Percentiles rank a stretch among this genome's conserved stretches.
Evolutionary conservation across 1,140 invertebrate species (phyloP).

Genomic region (Venturia canescens): DNA sequence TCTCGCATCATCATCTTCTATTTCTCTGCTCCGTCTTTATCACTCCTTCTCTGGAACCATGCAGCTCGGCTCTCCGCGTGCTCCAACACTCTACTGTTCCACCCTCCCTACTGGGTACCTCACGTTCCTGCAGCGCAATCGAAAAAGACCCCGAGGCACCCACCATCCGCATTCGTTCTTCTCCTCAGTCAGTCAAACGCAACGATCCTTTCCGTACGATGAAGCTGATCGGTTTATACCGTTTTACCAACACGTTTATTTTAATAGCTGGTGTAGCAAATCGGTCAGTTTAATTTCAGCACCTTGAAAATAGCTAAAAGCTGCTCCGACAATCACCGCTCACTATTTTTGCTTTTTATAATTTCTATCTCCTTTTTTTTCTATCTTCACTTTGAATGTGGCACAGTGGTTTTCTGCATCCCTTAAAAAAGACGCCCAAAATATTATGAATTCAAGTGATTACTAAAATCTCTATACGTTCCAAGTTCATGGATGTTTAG

Average conservation of each 20-base stretch:
- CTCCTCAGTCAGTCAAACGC: constrained; percentile 18
- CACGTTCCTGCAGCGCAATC: constrained; percentile 53
- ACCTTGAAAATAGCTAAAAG: neutral
- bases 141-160: constrained; percentile 60
- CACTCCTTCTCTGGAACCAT: neutral
- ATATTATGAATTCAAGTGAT: neutral
- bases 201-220: neutral
- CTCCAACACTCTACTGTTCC: constrained; percentile 10
- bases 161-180: constrained; percentile 61
- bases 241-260: neutral
- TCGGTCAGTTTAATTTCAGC: constrained; percentile 4
- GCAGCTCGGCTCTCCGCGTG: neutral
- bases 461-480: neutral
- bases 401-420: constrained; percentile 30
- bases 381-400: neutral
- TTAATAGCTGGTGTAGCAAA: neutral
- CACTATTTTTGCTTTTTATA: neutral
- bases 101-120: constrained; percentile 49
- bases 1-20: constrained; percentile 27
- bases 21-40: constrained; percentile 33
- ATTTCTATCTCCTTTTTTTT: neutral
- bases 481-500: no score
- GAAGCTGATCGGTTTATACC: constrained; percentile 20
- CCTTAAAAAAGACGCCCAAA: constrained; percentile 4
- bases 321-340: constrained; percentile 16